These are phyloP conservation scores for Netelia melanura DNA, from an alignment of 2,888 invertebrate genomes.

Conservation along the genomic window DNA sequence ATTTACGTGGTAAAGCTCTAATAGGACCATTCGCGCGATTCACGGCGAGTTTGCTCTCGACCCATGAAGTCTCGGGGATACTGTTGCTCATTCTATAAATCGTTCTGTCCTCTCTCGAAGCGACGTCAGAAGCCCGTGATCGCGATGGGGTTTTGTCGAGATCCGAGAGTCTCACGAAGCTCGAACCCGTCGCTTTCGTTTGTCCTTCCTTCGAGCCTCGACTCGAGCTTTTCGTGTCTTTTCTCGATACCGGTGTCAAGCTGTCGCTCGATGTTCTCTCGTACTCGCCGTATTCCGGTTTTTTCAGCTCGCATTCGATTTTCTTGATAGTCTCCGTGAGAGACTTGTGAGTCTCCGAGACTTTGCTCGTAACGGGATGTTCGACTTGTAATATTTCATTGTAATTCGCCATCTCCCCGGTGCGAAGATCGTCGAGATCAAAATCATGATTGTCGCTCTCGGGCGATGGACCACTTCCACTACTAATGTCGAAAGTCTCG, in stretches of 20 bases:
- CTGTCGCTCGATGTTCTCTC: constrained; percentile 61
- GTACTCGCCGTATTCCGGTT: constrained; percentile 73
- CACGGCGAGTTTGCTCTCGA: constrained; percentile 87
- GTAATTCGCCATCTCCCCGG: constrained; percentile 71
- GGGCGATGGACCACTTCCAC: constrained; percentile 80
- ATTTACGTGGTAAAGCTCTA: constrained; percentile 77
- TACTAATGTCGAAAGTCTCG: constrained; percentile 83
- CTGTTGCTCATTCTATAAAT: constrained; percentile 89
- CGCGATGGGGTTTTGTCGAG: constrained; percentile 89
- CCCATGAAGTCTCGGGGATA: constrained; percentile 90
- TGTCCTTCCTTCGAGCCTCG: constrained; percentile 83
- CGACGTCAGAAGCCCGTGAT: constrained; percentile 82
- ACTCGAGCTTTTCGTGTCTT: constrained; percentile 74
- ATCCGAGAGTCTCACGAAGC: constrained; percentile 92
- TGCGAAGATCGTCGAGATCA: constrained; percentile 77
- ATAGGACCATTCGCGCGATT: constrained; percentile 87
- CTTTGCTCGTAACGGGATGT: constrained; percentile 73
- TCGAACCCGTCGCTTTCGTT: constrained; percentile 83
- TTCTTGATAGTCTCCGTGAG: constrained; percentile 81
- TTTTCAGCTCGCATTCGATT: constrained; percentile 79
- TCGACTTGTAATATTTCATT: constrained; percentile 67
- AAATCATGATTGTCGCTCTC: constrained; percentile 80
- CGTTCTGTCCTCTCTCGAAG: constrained; percentile 75
- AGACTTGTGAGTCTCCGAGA: constrained; percentile 79
- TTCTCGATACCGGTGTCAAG: constrained; percentile 52